Evolutionary conservation across 2,113 vertebrate species (phyloP).

Genomic region (Shinisaurus crocodilurus): DNA sequence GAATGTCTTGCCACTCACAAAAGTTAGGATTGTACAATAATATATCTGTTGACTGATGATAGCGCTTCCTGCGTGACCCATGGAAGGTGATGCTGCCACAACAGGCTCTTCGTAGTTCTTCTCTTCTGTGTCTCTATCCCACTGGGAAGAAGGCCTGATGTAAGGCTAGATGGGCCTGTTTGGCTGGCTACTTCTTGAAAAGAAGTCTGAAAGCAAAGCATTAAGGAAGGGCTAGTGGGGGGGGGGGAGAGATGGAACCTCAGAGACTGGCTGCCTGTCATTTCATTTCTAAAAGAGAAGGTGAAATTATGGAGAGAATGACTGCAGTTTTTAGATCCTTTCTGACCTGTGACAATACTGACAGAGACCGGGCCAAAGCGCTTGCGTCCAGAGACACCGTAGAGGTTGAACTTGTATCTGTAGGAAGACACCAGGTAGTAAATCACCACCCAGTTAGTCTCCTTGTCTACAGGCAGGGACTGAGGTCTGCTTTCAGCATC

Average conservation of each 20-base stretch:
- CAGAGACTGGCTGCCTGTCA: not conserved
- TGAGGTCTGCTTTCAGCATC: constrained; percentile 42
- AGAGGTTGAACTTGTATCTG: constrained; percentile 71
- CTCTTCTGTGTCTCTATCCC: too few relatives aligned
- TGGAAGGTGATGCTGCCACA: too few relatives aligned
- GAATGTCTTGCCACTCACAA: too few relatives aligned
- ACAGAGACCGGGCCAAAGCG: constrained; percentile 52
- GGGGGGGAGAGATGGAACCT: not conserved
- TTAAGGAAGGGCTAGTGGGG: not conserved
- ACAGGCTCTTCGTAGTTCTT: too few relatives aligned
- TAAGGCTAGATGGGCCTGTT: not conserved
- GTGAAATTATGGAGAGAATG: not conserved
- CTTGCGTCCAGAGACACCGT: constrained; percentile 61
- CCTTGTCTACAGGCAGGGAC: constrained; percentile 41
- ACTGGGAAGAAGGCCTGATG: not conserved
- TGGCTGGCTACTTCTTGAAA: not conserved
- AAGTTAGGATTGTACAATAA: too few relatives aligned
- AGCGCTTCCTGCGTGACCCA: too few relatives aligned
- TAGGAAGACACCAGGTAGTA: constrained; percentile 48
- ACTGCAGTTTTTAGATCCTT: not conserved
- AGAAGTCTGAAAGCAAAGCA: not conserved
- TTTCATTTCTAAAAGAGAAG: not conserved
- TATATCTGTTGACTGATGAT: too few relatives aligned
- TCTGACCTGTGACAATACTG: constrained; percentile 57
- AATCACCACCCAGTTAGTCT: constrained; percentile 20